Evolutionary conservation across 2,113 vertebrate species (phyloP), one percentile per base, ranked within the genome.

Genomic region (Myodes glareolus): DNA sequence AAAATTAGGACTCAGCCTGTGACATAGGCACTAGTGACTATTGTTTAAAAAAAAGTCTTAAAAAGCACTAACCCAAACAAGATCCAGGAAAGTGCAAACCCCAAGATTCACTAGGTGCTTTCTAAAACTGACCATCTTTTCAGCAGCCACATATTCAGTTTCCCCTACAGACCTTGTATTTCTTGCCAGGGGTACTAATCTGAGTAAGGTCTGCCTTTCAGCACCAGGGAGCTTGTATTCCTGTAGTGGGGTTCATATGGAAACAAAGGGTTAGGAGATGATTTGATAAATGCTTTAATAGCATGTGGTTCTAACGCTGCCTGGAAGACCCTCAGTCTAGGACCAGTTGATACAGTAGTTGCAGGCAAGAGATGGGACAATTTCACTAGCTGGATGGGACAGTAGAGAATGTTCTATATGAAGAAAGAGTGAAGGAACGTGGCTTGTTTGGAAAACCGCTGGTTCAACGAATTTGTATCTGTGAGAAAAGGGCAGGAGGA

Each of bases 41-140:
- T 68, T 67, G 61, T 67, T 36, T 47, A n/a, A n/a, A n/a, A 58
- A 58, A 58, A 58, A 7, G 58, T 58, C 33, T 61, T 88, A 36
- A 89, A 87, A 95, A 81, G 39, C 47, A 77, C 90, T 23, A 72
- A 82, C 14, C 50, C 81, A 90, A 94, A 72, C 58, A 82, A 88
- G 89, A 95, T 42, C 90, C 61, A 63, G 61, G 68, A n/a, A 77
- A 94, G 68, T 65, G 31, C 12, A 88, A 88, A 63, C 47, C 36
- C 45, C 45, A 55, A 61, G 80, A 12, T 90, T 58, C 76, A 31
- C 63, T 67, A 65, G 58, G 50, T 65, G 42, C 75, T 67, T 84
- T 36, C 78, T 39, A 80, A 93, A 95, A 85, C 12, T 52, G 92
- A 88, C 11, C 75, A 52, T 50, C 45, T n/a, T 27, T 58, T 65